Evolutionary conservation across 1,140 invertebrate species (phyloP), one percentile per base, ranked within the genome.

Genomic region (Lasioglossum baleicum): DNA sequence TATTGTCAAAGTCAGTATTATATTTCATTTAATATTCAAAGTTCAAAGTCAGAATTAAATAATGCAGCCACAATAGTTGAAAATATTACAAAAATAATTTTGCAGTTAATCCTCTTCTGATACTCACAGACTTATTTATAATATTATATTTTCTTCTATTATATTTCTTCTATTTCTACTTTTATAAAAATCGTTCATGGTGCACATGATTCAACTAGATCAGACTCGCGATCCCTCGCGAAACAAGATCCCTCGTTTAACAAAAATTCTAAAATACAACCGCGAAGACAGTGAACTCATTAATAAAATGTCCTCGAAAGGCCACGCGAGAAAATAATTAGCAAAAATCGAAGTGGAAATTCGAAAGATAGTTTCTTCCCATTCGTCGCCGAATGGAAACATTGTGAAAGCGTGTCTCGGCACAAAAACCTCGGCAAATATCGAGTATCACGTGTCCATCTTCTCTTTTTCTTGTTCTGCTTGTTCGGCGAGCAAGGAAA

Each of bases 211-310:
- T 10, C 11, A 60, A 60, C 26, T 60, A 2, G n/a, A 20, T 22
- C 56, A n/a, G n/a, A 58, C 51, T 53, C 17, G 20, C 51, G 51
- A 58, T 58, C 56, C 56, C 5, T 7, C 5, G 20, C 7, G 2
- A n/a, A 20, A 58, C 20, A 53, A 15, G 15, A n/a, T 56, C n/a
- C 17, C n/a, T 7, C 17, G 20, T n/a, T n/a, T 17, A 20, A n/a
- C 7, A 8, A 8, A 7, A 11, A 22, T 11, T 67, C 63, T 31
- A 58, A 51, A 51, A 11, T 44, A 75, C 67, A 58, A 22, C 69
- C 74, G 35, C 31, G 74, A 40, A 44, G 53, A 76, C 11, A 35
- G 53, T 40, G 66, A 58, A 67, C 73, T 35, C 31, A 65, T 76
- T 48, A 17, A 44, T 35, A 51, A 42, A 66, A 26, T 44, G 17